A percentile compares a stretch with the other conserved stretches of the same genome.
Conservation (phyloP, 2,888 invertebrate species). For the Phyllotreta striolata region DNA sequence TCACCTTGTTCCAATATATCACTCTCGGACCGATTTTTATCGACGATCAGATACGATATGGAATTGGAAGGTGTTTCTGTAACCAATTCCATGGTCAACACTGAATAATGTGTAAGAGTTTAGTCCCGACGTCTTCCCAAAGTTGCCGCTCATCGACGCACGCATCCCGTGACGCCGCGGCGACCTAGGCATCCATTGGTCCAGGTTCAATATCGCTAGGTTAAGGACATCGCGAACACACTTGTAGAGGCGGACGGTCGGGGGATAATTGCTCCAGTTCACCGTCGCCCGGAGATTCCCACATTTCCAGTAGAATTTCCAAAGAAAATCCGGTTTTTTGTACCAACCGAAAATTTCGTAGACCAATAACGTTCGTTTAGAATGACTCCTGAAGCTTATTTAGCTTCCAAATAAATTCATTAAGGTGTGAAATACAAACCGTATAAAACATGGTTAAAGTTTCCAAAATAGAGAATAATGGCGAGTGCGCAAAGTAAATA, state of each 20-base stretch:
- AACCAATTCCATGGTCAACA: constrained; percentile 47
- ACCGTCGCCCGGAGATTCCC: too few relatives aligned
- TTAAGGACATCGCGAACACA: constrained; percentile 53
- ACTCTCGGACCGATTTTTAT: constrained; percentile 39
- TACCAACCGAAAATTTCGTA: too few relatives aligned
- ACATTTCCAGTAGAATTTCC: too few relatives aligned
- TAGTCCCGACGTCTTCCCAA: constrained; percentile 42
- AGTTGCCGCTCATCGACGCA: constrained; percentile 51
- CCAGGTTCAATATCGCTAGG: constrained; percentile 58
- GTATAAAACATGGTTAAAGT: too few relatives aligned
- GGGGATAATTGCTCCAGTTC: background rate
- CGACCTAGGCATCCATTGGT: constrained; percentile 65
- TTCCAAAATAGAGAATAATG: too few relatives aligned
- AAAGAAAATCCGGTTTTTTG: too few relatives aligned
- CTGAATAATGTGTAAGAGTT: constrained; percentile 25
- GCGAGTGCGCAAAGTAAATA: too few relatives aligned
- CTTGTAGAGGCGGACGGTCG: background rate
- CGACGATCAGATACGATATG: constrained; percentile 37
- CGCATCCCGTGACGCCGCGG: constrained; percentile 67
- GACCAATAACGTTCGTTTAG: too few relatives aligned
- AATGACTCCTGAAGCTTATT: too few relatives aligned
- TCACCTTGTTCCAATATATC: constrained; percentile 38
- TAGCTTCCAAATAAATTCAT: too few relatives aligned
- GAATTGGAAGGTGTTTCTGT: constrained; percentile 40
- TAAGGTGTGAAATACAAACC: too few relatives aligned